Evolutionary conservation across 2,888 invertebrate genomes (phyloP).

Genomic region (Pterobdella sp.): DNA sequence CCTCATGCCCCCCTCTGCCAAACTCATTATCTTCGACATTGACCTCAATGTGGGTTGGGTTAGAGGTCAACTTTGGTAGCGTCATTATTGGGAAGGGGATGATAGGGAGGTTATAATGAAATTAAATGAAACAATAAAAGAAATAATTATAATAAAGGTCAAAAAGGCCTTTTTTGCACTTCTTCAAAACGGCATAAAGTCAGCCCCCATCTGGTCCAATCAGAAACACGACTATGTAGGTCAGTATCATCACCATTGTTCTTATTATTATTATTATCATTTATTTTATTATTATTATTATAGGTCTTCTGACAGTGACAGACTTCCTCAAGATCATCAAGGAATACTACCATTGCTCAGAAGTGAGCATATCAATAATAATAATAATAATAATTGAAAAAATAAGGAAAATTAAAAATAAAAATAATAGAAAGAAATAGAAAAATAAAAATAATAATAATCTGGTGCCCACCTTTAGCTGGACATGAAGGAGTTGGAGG

Average conservation of each 20-base stretch:
- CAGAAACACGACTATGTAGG: slow-evolving; percentile 28
- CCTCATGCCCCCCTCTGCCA: slow-evolving; percentile 22
- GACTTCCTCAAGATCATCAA: slow-evolving; percentile 21
- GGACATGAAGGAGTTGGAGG: slow-evolving; percentile 23
- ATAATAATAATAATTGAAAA: neutral
- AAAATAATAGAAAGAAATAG: neutral
- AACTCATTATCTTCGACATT: slow-evolving; percentile 25
- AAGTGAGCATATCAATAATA: slow-evolving; percentile 12
- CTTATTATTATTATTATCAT: no score
- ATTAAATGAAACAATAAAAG: neutral
- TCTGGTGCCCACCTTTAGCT: neutral
- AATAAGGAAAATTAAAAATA: neutral
- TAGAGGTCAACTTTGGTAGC: neutral
- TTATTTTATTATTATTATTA: no score
- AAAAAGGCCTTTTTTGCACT: slow-evolving; percentile 30
- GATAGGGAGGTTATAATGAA: neutral
- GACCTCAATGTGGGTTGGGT: slow-evolving; percentile 14
- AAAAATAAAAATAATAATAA: neutral
- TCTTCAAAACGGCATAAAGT: slow-evolving; percentile 25
- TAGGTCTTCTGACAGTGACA: slow-evolving; percentile 24
- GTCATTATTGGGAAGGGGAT: neutral
- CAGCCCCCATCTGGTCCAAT: slow-evolving; percentile 31
- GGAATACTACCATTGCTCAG: slow-evolving; percentile 15
- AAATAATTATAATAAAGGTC: slow-evolving; percentile 10
- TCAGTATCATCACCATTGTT: slow-evolving; percentile 15